Conservation (phyloP, 2,888 invertebrate genomes). For the Eledone cirrhosa region DNA sequence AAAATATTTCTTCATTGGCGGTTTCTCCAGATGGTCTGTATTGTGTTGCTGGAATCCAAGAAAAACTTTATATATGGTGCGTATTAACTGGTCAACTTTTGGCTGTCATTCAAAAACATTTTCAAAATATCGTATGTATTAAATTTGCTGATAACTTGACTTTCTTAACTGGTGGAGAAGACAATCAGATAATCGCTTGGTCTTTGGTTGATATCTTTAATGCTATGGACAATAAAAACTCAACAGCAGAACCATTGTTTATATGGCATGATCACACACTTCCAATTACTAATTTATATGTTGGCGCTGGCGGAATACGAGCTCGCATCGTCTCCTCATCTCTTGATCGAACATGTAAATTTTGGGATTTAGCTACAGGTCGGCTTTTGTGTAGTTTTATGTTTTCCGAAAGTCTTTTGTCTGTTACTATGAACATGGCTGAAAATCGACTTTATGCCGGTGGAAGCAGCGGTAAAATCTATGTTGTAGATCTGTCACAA, state of each 20-base stretch:
- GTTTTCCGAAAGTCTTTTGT: slow-evolving; percentile 77
- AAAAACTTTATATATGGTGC: slow-evolving; percentile 89
- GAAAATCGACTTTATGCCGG: slow-evolving; percentile 82
- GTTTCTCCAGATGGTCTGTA: slow-evolving; percentile 78
- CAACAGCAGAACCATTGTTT: slow-evolving; percentile 42
- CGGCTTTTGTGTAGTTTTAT: slow-evolving; percentile 77
- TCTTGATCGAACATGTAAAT: slow-evolving; percentile 81
- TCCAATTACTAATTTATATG: slow-evolving; percentile 80
- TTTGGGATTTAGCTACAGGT: slow-evolving; percentile 81
- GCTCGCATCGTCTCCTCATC: slow-evolving; percentile 82
- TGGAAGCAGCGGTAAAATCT: slow-evolving; percentile 76
- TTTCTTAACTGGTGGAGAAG: slow-evolving; percentile 82
- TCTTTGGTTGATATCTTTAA: slow-evolving; percentile 49
- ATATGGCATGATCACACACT: slow-evolving; percentile 81
- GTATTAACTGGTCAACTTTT: slow-evolving; percentile 75
- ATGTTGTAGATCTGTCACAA: slow-evolving; percentile 72
- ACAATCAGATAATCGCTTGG: slow-evolving; percentile 87
- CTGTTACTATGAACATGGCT: slow-evolving; percentile 76
- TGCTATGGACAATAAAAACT: background rate
- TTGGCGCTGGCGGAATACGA: slow-evolving; percentile 77
- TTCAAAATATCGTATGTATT: slow-evolving; percentile 80
- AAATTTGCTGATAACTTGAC: slow-evolving; percentile 81
- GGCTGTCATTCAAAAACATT: slow-evolving; percentile 78
- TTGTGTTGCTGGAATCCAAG: slow-evolving; percentile 80
- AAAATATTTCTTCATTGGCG: slow-evolving; percentile 77